Base-by-base conservation (phyloP, 2,797 vertebrate species). In the Simalia tracyae region DNA sequence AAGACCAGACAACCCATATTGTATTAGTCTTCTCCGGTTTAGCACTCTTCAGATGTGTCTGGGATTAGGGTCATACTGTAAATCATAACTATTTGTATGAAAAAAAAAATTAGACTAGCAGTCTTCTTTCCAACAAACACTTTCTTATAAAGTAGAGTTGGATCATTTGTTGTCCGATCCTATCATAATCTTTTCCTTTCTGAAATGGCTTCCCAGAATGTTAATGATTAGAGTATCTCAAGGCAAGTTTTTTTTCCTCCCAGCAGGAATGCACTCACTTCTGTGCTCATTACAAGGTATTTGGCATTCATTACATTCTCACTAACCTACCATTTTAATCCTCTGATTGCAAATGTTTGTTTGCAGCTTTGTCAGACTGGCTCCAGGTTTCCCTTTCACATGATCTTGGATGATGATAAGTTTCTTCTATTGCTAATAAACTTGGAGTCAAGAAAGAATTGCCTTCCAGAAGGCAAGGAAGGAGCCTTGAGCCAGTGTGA, bases 181-280 rank as follows among this genome's bases (percentile, higher is more conserved):
- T 46, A 46, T 46, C 36, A 81, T 22, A 81, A 42, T 42, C 91
- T 93, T 96, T 92, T 92, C 92, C 87, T 42, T 92, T 68, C 12
- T 94, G 92, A 89, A 31, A 93, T 90, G 26, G 89, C 94, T 94
- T 94, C 42, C 93, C 0, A 14, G 92, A 92, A 96, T 94, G 95
- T 95, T 84, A 96, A 93, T 54, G 94, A 95, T 97, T 96, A 96
- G 54, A 94, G 94, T 95, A 95, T 95, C 95, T 96, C 94, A 94
- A 64, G 84, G 90, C 95, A 94, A 93, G 91, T 31, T 95, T 96
- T 81, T 64, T 95, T 93, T 91, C 92, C 0, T 61, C 95, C 94
- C 94, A 96, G 95, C 89, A 15, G 95, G 92, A 86, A 93, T 94
- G 59, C 93, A 94, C 91, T 93, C 93, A 93, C 91, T 84, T 92